Base-by-base conservation (phyloP, 1,140 invertebrate genomes). In the Heliothis virescens region DNA sequence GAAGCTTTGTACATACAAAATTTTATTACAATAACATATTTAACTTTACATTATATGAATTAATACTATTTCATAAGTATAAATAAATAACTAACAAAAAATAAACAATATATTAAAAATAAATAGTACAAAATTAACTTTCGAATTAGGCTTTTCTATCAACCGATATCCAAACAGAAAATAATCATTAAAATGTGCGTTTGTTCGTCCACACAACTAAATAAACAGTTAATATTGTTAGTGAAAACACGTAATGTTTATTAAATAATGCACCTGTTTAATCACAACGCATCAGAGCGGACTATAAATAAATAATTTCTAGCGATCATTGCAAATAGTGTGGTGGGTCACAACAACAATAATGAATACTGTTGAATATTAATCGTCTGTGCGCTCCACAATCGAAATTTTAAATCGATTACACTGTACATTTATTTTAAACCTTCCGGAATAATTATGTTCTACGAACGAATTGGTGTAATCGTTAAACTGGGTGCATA, bases 381-480 rank as follows among this genome's bases (percentile, higher is more conserved):
- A 75, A 75, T 75, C 57, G 48, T 5, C 47, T 75, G 48, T 65
- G 50, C 29, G 80, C 53, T 65, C 13, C 73, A 75, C 74, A 77
- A 77, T 77, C 67, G 47, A 81, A 81, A 81, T 62, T 81, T 81
- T 81, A 78, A 81, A 81, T 77, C 74, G 80, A 81, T 81, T 76
- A 78, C 69, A 73, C 55, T 52, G 47, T 34, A 65, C 69, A 79
- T 72, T 74, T 59, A 74, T 74, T 74, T 62, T 75, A 62, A 75
- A 18, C 73, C 57, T 48, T 75, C 18, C 59, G 47, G 73, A 75
- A 75, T 63, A 75, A 75, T 75, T 63, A 75, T 75, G 47, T 52
- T 50, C 18, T 75, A 52, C 59, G 34, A 60, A 21, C 52, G 47
- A 47, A 48, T 18, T 18, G 29, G 9, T 59, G 34, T 60, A 34